Percentiles rank a stretch among this genome's conserved stretches.
phyloP scores from a whole-genome alignment of 2,888 invertebrate genomes.

The Arge pagana region DNA sequence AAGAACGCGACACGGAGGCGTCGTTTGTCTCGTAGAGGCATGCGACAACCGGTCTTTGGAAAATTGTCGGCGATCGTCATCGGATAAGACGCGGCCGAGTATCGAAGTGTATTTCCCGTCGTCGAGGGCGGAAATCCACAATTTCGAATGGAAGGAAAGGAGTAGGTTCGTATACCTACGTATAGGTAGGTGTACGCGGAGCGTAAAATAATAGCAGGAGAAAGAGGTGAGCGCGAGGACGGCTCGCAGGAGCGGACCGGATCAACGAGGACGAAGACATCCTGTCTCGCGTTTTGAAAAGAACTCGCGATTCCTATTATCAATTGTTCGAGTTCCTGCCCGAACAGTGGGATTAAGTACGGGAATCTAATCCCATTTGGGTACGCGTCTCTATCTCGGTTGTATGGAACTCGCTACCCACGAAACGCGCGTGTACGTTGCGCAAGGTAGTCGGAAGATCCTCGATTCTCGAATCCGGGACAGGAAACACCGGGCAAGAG shows the following conservation, averaged over 20 bases:
- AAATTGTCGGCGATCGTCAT: too few relatives aligned
- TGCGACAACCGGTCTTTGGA: too few relatives aligned
- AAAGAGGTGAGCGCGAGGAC: constrained; percentile 44
- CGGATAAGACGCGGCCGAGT: too few relatives aligned
- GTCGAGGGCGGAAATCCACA: constrained; percentile 1
- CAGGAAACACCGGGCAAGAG: constrained; percentile 24
- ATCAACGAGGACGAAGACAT: constrained; percentile 33
- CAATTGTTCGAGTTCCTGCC: constrained; percentile 55
- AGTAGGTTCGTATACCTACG: not conserved
- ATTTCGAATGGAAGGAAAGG: not conserved
- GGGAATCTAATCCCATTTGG: constrained; percentile 45
- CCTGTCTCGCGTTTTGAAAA: constrained; percentile 18
- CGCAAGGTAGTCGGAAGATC: constrained; percentile 21
- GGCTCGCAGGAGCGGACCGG: constrained; percentile 38
- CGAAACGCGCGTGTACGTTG: not conserved
- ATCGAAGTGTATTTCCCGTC: constrained; percentile 8
- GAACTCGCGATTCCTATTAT: constrained; percentile 39
- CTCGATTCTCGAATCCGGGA: constrained; percentile 22
- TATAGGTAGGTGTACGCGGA: not conserved
- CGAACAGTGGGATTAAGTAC: constrained; percentile 50
- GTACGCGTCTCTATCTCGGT: constrained; percentile 2
- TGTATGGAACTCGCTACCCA: constrained; percentile 1
- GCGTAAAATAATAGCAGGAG: constrained; percentile 4
- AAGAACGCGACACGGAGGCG: too few relatives aligned
- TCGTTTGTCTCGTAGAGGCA: too few relatives aligned